Conservation (phyloP, 2,888 invertebrate genomes). For the Scrobipalpa costella region DNA sequence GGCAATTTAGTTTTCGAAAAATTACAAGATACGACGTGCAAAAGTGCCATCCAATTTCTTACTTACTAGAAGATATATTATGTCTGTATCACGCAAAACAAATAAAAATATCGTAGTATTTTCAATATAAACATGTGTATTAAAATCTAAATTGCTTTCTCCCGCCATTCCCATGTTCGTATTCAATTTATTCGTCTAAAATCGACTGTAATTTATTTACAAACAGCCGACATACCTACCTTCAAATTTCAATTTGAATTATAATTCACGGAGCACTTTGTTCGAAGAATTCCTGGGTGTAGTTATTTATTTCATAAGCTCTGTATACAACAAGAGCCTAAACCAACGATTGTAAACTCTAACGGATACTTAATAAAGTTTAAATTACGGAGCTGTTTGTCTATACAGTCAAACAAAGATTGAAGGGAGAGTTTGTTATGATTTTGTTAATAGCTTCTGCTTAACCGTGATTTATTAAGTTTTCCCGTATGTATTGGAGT, state of each 20-base stretch:
- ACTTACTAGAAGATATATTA: too few relatives aligned
- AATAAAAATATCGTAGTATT: too few relatives aligned
- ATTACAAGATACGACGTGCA: too few relatives aligned
- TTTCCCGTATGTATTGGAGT: background rate
- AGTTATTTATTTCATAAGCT: background rate
- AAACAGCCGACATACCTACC: background rate
- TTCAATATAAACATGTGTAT: background rate
- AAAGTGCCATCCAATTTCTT: too few relatives aligned
- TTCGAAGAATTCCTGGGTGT: background rate
- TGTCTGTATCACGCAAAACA: too few relatives aligned
- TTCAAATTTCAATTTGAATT: slow-evolving; percentile 11
- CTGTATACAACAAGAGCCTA: background rate
- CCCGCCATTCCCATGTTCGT: background rate
- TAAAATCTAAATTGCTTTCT: background rate
- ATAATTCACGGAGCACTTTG: background rate
- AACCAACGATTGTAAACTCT: background rate
- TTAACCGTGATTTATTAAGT: background rate
- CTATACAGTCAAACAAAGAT: background rate
- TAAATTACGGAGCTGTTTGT: slow-evolving; percentile 4
- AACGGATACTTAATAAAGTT: slow-evolving; percentile 9
- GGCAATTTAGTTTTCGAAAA: too few relatives aligned
- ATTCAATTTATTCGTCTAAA: background rate
- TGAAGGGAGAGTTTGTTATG: background rate
- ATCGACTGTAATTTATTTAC: slow-evolving; percentile 9
- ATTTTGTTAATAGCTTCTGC: background rate